phyloP scores from a whole-genome alignment of 2,888 invertebrate genomes.

The Phortica magna region DNA sequence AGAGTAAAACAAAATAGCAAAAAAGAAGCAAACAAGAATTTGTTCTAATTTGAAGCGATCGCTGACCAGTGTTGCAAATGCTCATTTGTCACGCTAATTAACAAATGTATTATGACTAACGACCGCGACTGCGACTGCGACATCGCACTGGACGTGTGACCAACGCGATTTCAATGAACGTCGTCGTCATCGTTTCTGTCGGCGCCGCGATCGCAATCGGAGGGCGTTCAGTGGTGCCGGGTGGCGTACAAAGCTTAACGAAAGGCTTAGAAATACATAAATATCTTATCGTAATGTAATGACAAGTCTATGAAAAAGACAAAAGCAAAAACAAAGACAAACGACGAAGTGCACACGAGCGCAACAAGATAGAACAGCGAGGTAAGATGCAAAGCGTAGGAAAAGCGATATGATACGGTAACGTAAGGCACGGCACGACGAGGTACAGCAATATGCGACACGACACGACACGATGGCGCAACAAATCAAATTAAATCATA shows the following conservation, averaged over 20 bases:
- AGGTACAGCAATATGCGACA: no score
- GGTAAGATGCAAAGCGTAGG: background rate
- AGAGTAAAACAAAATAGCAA: conserved; percentile 1
- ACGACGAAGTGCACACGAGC: background rate
- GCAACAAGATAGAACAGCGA: background rate
- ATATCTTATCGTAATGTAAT: conserved; percentile 23
- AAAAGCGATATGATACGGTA: background rate
- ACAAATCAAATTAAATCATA: no score
- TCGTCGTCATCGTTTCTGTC: conserved; percentile 24
- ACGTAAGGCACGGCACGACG: no score
- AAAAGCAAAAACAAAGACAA: background rate
- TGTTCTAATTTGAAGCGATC: conserved; percentile 31
- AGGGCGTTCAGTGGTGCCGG: background rate
- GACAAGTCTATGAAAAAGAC: background rate
- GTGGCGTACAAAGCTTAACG: conserved; percentile 44
- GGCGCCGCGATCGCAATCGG: background rate
- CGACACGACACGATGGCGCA: no score
- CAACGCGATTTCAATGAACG: conserved; percentile 45
- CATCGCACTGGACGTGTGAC: conserved; percentile 43
- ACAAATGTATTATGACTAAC: background rate
- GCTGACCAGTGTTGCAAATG: conserved; percentile 1
- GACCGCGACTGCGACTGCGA: conserved; percentile 19
- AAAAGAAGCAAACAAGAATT: conserved; percentile 35
- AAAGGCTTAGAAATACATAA: conserved; percentile 41
- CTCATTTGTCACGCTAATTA: conserved; percentile 37